phyloP scores from a whole-genome alignment of 2,888 invertebrate species.

The Apantesis nais region DNA sequence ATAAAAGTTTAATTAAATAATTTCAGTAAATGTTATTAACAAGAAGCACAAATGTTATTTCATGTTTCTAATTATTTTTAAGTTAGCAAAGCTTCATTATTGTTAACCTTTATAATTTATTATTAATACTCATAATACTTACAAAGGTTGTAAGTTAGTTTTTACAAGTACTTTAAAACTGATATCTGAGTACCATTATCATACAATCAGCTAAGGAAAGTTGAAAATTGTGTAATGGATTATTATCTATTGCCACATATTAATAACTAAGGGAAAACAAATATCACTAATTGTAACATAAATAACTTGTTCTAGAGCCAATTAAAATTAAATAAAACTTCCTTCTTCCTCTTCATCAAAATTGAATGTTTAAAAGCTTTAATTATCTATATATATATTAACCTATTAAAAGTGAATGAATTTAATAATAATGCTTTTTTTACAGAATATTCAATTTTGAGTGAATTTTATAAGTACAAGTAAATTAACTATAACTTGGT shows the following conservation, averaged over 20 bases:
- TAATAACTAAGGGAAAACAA: not conserved
- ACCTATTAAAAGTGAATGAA: not conserved
- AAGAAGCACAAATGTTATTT: too few relatives aligned
- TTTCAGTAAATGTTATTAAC: too few relatives aligned
- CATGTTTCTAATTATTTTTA: too few relatives aligned
- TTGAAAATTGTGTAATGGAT: conserved; percentile 1
- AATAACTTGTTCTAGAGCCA: not conserved
- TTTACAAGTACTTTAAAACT: not conserved
- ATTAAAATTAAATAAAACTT: conserved; percentile 2
- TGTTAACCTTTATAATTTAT: too few relatives aligned
- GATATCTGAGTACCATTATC: not conserved
- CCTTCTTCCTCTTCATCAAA: conserved; percentile 7
- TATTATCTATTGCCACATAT: not conserved
- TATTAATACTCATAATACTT: too few relatives aligned
- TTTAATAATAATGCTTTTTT: not conserved
- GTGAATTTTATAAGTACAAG: not conserved
- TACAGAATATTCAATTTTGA: not conserved
- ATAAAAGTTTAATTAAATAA: too few relatives aligned
- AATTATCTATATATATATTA: not conserved
- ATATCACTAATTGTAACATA: conserved; percentile 1
- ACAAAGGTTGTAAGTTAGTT: too few relatives aligned
- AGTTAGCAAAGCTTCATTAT: not conserved
- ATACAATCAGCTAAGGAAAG: not conserved
- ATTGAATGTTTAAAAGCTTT: not conserved
- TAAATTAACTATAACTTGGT: not conserved